These are phyloP conservation scores for Caenorhabditis plicata DNA, from an alignment of 2,888 invertebrate species.

Conservation along the genomic window DNA sequence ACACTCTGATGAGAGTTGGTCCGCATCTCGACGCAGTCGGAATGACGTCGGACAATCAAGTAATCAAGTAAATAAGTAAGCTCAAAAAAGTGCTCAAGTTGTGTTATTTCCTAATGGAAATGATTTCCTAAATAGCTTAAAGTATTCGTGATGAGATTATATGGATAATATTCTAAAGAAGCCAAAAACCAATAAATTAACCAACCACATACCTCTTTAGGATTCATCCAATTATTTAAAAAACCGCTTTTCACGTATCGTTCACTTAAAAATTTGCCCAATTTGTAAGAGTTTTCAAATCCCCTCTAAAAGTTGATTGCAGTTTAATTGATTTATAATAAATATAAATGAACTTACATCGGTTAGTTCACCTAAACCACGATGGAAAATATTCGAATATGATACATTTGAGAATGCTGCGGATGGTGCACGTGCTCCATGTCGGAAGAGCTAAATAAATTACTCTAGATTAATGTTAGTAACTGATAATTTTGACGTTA, in stretches of 20 bases:
- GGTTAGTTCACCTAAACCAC: slow-evolving; percentile 25
- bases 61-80: too few species aligned
- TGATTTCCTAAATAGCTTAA: too few species aligned
- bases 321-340: neutral
- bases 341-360: slow-evolving; percentile 11
- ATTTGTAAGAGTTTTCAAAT: slow-evolving; percentile 16
- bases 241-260: slow-evolving; percentile 15
- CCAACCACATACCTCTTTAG: slow-evolving; percentile 2
- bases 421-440: slow-evolving; percentile 29
- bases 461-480: too few species aligned
- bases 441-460: slow-evolving; percentile 34
- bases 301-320: slow-evolving; percentile 16
- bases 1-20: too few species aligned
- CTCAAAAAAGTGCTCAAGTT: too few species aligned
- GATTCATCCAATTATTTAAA: slow-evolving; percentile 7
- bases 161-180: too few species aligned
- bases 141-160: too few species aligned
- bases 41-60: too few species aligned
- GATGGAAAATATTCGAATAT: slow-evolving; percentile 2
- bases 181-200: too few species aligned
- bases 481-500: too few species aligned
- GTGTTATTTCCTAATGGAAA: too few species aligned
- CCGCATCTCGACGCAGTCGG: too few species aligned
- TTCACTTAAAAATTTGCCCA: slow-evolving; percentile 11
- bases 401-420: slow-evolving; percentile 4